Conservation (phyloP, 2,113 vertebrate genomes). For the Podocnemis expansa region DNA sequence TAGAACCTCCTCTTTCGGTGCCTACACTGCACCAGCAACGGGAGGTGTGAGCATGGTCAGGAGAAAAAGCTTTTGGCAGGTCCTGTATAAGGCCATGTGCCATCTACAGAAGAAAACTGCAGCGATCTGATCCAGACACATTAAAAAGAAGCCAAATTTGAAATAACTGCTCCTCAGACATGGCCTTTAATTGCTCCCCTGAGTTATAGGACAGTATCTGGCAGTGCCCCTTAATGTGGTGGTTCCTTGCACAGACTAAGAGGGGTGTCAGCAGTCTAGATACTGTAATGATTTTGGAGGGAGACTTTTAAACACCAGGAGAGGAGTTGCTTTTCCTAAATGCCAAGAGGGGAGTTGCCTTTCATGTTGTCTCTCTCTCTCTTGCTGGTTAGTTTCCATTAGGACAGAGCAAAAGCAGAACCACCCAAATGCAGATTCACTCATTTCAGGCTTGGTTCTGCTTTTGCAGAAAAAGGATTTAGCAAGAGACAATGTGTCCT, state of each 20-base stretch:
- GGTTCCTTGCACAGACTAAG: neutral
- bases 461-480: constrained; percentile 24
- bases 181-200: neutral
- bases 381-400: neutral
- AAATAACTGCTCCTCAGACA: neutral
- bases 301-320: neutral
- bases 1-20: constrained; percentile 33
- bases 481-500: neutral
- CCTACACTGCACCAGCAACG: neutral
- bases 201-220: neutral
- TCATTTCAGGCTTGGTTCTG: constrained; percentile 4
- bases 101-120: neutral
- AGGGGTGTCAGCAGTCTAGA: neutral
- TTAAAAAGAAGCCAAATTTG: neutral
- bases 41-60: neutral
- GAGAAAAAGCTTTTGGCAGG: neutral
- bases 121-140: neutral
- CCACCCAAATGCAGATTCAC: neutral
- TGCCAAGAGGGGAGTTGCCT: neutral
- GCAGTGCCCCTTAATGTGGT: neutral
- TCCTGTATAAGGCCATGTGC: neutral
- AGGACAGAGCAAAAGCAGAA: constrained; percentile 43
- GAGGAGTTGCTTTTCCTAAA: neutral
- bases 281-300: neutral
- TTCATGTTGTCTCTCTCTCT: neutral